phyloP scores from a whole-genome alignment of 1,140 invertebrate species.

The Drosophila paulistorum region DNA sequence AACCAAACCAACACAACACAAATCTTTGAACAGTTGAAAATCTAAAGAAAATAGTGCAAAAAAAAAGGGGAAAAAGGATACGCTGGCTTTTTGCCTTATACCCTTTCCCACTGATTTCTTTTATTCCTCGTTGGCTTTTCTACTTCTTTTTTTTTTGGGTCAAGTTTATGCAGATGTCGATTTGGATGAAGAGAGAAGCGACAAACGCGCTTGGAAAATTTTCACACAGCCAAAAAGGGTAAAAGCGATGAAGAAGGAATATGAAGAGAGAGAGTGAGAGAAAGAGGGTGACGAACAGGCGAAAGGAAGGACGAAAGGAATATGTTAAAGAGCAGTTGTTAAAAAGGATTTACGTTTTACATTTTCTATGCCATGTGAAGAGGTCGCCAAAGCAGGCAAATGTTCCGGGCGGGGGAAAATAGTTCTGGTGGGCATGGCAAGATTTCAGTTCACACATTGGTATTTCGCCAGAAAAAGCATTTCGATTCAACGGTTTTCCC shows the following conservation, averaged over 20 bases:
- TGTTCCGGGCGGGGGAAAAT: background rate
- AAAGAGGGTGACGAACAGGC: background rate
- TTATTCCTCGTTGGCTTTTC: conserved; percentile 27
- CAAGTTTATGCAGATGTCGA: conserved; percentile 79
- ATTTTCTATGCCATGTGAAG: conserved; percentile 50
- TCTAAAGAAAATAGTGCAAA: conserved; percentile 66
- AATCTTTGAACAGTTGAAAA: conserved; percentile 70
- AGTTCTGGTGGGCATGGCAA: background rate
- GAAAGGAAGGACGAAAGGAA: conserved; percentile 27
- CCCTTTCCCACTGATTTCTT: conserved; percentile 14
- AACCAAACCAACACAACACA: conserved; percentile 33
- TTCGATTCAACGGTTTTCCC: conserved; percentile 67
- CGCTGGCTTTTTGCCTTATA: conserved; percentile 45
- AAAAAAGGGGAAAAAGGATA: conserved; percentile 48
- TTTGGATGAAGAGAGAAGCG: conserved; percentile 42
- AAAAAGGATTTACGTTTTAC: conserved; percentile 80
- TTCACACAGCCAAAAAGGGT: conserved; percentile 42
- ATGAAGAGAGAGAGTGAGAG: background rate
- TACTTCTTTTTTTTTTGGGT: conserved; percentile 51
- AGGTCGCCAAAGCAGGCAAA: conserved; percentile 5
- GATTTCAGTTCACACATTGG: conserved; percentile 64
- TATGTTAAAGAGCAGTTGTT: conserved; percentile 82
- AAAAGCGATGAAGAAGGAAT: background rate
- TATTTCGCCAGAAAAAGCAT: conserved; percentile 66
- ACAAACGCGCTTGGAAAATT: conserved; percentile 77